Conservation (phyloP, 2,113 vertebrate genomes). For the Protobothrops mucrosquamatus region DNA sequence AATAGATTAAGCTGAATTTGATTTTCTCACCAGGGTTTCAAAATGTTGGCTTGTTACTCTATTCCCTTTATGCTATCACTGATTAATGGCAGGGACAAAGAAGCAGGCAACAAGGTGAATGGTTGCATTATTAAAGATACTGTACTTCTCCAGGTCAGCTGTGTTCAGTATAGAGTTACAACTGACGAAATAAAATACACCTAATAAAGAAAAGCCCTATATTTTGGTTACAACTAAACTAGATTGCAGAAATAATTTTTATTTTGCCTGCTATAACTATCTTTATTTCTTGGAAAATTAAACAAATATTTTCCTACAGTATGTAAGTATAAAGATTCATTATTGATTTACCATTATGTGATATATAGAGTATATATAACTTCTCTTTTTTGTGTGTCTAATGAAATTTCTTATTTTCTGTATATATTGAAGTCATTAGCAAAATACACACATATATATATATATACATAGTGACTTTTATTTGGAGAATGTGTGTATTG, state of each 20-base stretch:
- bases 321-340: constrained; percentile 11
- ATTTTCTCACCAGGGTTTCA: background rate
- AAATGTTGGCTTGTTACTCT: constrained; percentile 16
- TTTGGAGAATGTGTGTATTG: background rate
- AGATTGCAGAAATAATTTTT: constrained; percentile 29
- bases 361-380: background rate
- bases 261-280: constrained; percentile 1
- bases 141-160: constrained; percentile 10
- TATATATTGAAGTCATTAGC: background rate
- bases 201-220: background rate
- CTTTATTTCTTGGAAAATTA: constrained; percentile 17
- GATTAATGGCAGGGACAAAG: constrained; percentile 19
- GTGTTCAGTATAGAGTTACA: constrained; percentile 34
- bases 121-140: constrained; percentile 42
- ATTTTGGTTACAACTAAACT: constrained; percentile 34
- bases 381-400: background rate
- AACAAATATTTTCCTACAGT: background rate
- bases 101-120: constrained; percentile 25
- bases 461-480: background rate
- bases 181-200: constrained; percentile 35
- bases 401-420: background rate
- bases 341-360: background rate
- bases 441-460: background rate
- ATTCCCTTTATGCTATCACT: constrained; percentile 40
- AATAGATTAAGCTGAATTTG: constrained; percentile 26